Evolutionary conservation across 1,140 invertebrate species (phyloP), one percentile per base, ranked within the genome.

Genomic region (Dolichoris vasculosae): DNA sequence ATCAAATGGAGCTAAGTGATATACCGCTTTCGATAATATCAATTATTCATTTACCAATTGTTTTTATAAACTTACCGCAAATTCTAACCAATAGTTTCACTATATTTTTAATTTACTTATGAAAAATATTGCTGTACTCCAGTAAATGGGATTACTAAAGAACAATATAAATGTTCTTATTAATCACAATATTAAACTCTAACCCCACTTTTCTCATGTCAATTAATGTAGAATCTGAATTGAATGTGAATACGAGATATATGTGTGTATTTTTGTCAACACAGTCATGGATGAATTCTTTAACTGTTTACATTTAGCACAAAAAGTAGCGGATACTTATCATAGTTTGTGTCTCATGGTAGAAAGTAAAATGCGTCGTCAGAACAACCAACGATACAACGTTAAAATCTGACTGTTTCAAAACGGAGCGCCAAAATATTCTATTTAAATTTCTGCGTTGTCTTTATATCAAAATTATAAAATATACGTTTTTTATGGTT

Each of bases 191-290:
- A 83, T 48, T 32, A 38, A 64, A 77, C 11, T 83, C 73, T 83
- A 83, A 77, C 73, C 82, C 82, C 38, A 83, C 82, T 83, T 83
- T 67, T 83, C 17, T 81, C 73, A 83, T 83, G 40, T 77, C 82
- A 83, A 63, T 83, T 32, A 77, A 77, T 26, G 11, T 63, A 35
- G 86, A 73, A 43, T 40, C 69, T 9, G 26, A 73, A 73, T 4
- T 38, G 64, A 35, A 69, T 35, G 13, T 38, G 32, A 1, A 35
- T 35, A 38, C 20, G 30, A 59, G 69, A 81, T 46, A 43, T 46
- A 64, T 32, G 6, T 81, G 26, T 82, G 38, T 51, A 48, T 55
- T 63, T 20, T n/a, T 32, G 11, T 35, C 55, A 55, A 26, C 38
- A 23, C 30, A 84, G 69, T 26, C 40, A 55, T 35, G 38, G 20